Percentiles rank a stretch among this genome's conserved stretches.
Evolutionary conservation across 2,888 invertebrate species (phyloP).

Genomic region (Dolichopus griseipennis): DNA sequence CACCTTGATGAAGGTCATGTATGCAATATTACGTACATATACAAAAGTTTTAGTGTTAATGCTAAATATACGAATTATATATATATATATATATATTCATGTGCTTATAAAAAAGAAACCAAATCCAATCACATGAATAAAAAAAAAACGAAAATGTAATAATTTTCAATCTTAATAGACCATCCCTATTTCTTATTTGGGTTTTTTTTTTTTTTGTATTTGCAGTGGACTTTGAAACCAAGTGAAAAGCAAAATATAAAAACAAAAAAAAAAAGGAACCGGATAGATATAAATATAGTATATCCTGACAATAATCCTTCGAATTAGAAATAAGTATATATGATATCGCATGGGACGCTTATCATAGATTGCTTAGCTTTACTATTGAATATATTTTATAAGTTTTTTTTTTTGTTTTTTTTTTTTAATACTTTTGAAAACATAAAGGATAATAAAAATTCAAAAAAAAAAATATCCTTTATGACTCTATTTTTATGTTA

Average conservation of each 20-base stretch:
- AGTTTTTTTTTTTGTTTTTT: not conserved
- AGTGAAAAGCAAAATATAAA: no score
- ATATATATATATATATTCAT: no score
- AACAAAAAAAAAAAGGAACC: not conserved
- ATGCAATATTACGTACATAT: not conserved
- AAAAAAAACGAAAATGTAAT: not conserved
- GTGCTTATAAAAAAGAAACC: no score
- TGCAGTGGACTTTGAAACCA: not conserved
- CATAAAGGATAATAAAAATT: constrained; percentile 3
- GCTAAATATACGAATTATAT: no score
- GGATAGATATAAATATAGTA: not conserved
- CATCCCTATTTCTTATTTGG: not conserved
- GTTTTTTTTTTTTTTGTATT: not conserved
- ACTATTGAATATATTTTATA: not conserved
- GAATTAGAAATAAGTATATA: not conserved
- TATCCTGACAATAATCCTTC: constrained; percentile 4
- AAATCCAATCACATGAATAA: no score
- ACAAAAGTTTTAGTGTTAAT: no score
- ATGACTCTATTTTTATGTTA: constrained; percentile 2
- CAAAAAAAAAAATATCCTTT: not conserved
- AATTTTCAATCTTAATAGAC: not conserved
- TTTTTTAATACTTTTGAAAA: not conserved
- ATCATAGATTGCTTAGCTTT: not conserved
- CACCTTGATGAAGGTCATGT: constrained; percentile 6
- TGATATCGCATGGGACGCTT: not conserved